phyloP scores from a whole-genome alignment of 1,140 invertebrate genomes.

The Papilio machaon region DNA sequence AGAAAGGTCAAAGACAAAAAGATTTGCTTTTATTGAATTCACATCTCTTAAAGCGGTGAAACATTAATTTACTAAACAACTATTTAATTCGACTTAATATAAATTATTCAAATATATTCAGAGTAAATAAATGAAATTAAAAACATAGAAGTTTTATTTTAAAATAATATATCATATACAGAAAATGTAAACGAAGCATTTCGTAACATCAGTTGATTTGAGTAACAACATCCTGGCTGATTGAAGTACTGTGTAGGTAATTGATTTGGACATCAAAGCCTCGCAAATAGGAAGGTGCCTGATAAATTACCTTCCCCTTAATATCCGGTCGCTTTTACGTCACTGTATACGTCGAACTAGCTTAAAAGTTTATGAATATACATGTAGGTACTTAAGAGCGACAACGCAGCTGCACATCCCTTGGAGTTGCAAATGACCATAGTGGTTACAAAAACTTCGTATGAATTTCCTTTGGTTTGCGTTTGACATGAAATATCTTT shows the following conservation, averaged over 20 bases:
- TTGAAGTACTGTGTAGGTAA: background rate
- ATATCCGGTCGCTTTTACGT: background rate
- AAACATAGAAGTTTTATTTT: background rate
- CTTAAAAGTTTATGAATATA: background rate
- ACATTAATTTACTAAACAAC: too few relatives aligned
- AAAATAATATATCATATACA: background rate
- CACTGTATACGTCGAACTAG: background rate
- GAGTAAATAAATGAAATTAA: too few relatives aligned
- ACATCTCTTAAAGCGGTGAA: too few relatives aligned
- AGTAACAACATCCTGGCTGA: background rate
- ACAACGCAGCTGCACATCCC: background rate
- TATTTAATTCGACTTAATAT: background rate
- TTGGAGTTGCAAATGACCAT: background rate
- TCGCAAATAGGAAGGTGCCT: background rate
- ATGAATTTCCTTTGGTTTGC: background rate
- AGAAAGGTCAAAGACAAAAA: too few relatives aligned
- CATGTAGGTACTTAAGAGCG: background rate
- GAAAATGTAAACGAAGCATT: background rate
- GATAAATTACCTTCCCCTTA: background rate
- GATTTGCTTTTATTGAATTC: too few relatives aligned
- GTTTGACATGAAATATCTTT: background rate
- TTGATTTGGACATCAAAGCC: slow-evolving; percentile 6
- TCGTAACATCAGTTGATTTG: background rate
- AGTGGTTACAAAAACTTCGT: background rate
- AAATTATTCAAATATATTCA: too few relatives aligned